These are phyloP conservation scores for Xenopus laevis DNA, from an alignment of 2,113 vertebrate species.

Conservation along the genomic window DNA sequence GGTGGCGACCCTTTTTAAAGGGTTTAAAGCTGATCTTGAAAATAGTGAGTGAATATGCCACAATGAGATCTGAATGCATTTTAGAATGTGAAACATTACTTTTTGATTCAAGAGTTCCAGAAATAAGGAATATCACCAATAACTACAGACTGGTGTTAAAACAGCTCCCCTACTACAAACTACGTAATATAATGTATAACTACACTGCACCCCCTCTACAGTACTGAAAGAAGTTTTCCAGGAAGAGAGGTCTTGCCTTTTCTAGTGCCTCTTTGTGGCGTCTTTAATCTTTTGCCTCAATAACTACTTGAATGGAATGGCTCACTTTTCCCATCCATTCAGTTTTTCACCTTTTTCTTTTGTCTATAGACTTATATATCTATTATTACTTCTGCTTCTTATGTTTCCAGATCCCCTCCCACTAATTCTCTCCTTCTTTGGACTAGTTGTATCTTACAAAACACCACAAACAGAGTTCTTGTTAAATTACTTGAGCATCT, in stretches of 20 bases:
- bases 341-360: slow-evolving; percentile 1
- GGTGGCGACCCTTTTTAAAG: no score
- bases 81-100: no score
- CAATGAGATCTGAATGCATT: no score
- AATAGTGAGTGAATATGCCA: no score
- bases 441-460: neutral
- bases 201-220: no score
- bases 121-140: no score
- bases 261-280: neutral
- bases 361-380: neutral
- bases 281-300: neutral
- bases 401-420: slow-evolving; percentile 7
- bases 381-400: neutral
- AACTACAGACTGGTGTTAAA: no score
- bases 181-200: no score
- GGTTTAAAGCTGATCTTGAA: neutral
- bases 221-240: no score
- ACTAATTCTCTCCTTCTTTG: neutral
- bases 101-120: no score
- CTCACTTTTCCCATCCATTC: neutral
- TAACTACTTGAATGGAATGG: neutral
- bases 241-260: no score
- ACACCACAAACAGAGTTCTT: neutral
- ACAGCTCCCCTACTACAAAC: no score
- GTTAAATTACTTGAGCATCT: slow-evolving; percentile 31